These are phyloP conservation scores for Festucalex cinctus DNA, from an alignment of 2,113 vertebrate species.

Conservation along the genomic window DNA sequence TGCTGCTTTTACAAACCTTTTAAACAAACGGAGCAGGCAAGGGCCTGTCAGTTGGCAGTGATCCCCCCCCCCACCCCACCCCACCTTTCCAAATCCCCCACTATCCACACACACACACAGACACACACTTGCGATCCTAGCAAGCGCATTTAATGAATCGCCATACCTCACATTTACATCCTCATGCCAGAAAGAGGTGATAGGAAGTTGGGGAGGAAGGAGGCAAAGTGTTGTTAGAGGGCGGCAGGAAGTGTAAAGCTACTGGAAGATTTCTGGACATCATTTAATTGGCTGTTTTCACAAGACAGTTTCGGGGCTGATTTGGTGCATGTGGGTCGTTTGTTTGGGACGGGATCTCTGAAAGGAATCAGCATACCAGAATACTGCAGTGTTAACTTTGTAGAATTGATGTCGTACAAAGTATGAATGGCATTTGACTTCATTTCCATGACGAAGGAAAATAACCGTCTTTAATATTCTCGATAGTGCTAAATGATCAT, in stretches of 20 bases:
- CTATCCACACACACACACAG: slow-evolving; percentile 8
- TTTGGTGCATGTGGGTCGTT: background rate
- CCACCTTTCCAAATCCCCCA: background rate
- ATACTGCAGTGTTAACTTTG: background rate
- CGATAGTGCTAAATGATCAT: background rate
- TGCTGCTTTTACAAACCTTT: slow-evolving; percentile 78
- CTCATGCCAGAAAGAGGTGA: slow-evolving; percentile 31
- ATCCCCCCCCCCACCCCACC: slow-evolving; percentile 41
- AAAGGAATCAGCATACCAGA: background rate
- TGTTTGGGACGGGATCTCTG: background rate
- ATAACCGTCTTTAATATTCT: background rate
- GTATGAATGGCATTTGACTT: background rate
- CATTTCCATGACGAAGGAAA: background rate
- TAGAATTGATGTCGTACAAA: background rate
- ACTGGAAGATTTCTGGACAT: slow-evolving; percentile 2
- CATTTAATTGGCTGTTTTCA: slow-evolving; percentile 14
- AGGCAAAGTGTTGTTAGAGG: background rate
- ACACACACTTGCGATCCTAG: slow-evolving; percentile 12
- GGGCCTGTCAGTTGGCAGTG: slow-evolving; percentile 72
- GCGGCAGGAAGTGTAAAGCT: slow-evolving; percentile 1
- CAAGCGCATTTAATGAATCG: slow-evolving; percentile 51
- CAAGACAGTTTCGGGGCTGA: background rate
- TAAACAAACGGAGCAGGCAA: slow-evolving; percentile 73
- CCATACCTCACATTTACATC: slow-evolving; percentile 61
- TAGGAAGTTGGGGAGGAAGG: slow-evolving; percentile 14